Evolutionary conservation across 2,113 vertebrate genomes (phyloP), one percentile per base, ranked within the genome.

Genomic region (Rhadina sibilatrix): DNA sequence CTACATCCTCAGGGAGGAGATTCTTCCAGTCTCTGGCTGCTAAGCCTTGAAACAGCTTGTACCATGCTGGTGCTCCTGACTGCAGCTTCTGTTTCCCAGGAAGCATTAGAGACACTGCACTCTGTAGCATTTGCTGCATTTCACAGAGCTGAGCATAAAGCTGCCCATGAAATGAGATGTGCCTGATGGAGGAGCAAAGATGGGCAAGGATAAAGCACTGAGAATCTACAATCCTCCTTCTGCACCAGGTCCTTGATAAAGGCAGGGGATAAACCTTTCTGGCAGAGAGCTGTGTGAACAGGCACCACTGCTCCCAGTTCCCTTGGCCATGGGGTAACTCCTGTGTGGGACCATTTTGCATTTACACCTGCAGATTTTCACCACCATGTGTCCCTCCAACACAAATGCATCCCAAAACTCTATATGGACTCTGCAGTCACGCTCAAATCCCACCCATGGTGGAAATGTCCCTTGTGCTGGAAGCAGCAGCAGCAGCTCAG

Each of bases 1-100:
- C 61, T 65, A 33, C 53, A 79, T 87, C 44, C 81, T 95, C 53
- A 76, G 84, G 81, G 89, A 93, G 84, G 37, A 96, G 46, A 54
- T 71, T 93, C 31, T 57, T 28, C 77, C 87, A 64, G 33, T 56
- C 30, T 94, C 64, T 94, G 60, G 35, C 60, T 68, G 57, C 31
- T 80, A 77, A 76, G 50, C 38, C 79, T 77, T 90, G 59, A 74
- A 85, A 88, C 79, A 92, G 49, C 46, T 83, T 87, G 74, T 79
- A 57, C 37, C 53, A 57, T 17, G 42, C 75, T 91, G 82, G 21
- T 77, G 70, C 54, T 44, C 54, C 89, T 94, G 74, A n/a, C 66
- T 80, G 40, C 71, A 68, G 68, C 38, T 90, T 71, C 78, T 87
- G 46, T 85, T 89, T 59, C 83, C 61, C 63, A 64, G 74, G 57